Percentiles rank a stretch among this genome's conserved stretches.
Conservation (phyloP, 2,113 vertebrate species). For the Atrichornis clamosus region DNA sequence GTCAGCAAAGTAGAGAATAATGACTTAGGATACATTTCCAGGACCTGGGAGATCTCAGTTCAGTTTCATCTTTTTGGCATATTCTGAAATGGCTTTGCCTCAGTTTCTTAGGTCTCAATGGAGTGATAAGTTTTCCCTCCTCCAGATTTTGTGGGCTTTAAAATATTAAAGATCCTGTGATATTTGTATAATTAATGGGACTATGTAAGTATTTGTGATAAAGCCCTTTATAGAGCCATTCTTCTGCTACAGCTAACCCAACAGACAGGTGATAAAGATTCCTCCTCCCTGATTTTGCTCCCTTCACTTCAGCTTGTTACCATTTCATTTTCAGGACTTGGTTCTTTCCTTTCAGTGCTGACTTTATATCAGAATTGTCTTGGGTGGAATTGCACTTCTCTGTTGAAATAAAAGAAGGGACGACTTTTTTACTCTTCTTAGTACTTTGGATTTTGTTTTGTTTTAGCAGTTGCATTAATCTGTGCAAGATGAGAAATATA, state of each 20-base stretch:
- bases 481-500: conserved; percentile 8
- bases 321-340: background rate
- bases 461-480: background rate
- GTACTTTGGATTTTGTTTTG: background rate
- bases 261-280: background rate
- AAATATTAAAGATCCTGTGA: background rate
- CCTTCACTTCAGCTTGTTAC: background rate
- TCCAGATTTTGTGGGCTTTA: background rate
- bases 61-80: background rate
- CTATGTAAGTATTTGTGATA: background rate
- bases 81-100: background rate
- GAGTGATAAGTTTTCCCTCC: background rate
- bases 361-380: background rate
- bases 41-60: background rate
- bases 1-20: background rate
- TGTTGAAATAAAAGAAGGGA: background rate
- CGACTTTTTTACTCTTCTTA: background rate
- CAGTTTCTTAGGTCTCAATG: background rate
- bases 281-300: background rate
- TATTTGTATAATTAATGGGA: background rate
- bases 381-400: background rate
- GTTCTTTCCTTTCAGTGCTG: background rate
- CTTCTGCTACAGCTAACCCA: background rate
- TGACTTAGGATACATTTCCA: background rate
- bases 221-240: background rate